Evolutionary conservation across 1,140 invertebrate genomes (phyloP).

Genomic region (Drosophila lacteicornis): DNA sequence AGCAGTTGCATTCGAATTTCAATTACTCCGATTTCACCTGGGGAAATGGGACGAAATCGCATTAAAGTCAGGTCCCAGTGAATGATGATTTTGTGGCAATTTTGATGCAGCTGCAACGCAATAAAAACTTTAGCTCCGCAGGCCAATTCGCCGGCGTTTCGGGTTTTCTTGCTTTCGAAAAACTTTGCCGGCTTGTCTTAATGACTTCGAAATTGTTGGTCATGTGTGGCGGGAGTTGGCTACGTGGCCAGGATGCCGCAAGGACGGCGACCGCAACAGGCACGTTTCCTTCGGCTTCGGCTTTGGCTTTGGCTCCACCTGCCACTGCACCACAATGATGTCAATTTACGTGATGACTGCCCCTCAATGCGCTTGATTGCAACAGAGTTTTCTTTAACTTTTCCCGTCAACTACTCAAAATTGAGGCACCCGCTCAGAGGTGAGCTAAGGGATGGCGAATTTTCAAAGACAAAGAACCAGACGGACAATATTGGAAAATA

Average conservation of each 20-base stretch:
- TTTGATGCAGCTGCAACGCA: constrained; percentile 41
- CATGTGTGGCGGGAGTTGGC: constrained; percentile 33
- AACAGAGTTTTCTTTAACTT: constrained; percentile 53
- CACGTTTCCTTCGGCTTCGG: constrained; percentile 35
- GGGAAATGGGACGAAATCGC: constrained; percentile 34
- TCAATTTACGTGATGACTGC: constrained; percentile 59
- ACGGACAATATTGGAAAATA: background rate
- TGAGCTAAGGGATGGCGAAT: background rate
- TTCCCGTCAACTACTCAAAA: constrained; percentile 10
- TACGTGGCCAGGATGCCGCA: constrained; percentile 40
- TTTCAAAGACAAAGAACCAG: background rate
- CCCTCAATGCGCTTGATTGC: constrained; percentile 45
- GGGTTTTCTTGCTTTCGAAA: constrained; percentile 22
- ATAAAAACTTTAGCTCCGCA: constrained; percentile 35
- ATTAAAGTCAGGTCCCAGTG: constrained; percentile 55
- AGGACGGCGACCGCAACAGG: constrained; percentile 22
- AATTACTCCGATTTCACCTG: constrained; percentile 58
- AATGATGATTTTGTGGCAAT: constrained; percentile 58
- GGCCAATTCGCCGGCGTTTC: constrained; percentile 27
- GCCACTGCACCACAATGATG: constrained; percentile 48
- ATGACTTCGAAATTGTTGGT: constrained; percentile 71
- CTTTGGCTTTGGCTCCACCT: background rate
- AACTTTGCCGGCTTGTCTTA: constrained; percentile 57
- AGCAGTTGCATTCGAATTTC: constrained; percentile 52
- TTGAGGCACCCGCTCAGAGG: background rate